Conservation (phyloP, 2,888 invertebrate genomes). For the Bellardia pandia region DNA sequence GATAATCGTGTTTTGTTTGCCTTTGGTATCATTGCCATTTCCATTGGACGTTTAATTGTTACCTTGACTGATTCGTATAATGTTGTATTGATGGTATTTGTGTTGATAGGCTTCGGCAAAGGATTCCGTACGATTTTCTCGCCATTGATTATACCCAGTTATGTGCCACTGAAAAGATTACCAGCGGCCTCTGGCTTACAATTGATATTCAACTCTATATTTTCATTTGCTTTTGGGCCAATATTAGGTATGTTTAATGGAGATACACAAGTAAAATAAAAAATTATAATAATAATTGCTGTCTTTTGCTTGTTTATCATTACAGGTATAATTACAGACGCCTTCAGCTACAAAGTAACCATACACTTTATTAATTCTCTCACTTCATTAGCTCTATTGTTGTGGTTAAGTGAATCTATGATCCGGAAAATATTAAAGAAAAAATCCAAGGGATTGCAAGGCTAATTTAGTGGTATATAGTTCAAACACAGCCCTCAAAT, state of each 20-base stretch:
- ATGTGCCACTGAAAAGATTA: constrained; percentile 88
- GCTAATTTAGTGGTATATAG: constrained; percentile 6
- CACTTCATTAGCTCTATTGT: constrained; percentile 77
- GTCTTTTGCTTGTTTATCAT: constrained; percentile 53
- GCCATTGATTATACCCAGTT: constrained; percentile 89
- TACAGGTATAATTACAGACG: constrained; percentile 79
- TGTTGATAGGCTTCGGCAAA: constrained; percentile 89
- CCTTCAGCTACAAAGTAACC: constrained; percentile 78
- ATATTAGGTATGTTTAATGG: constrained; percentile 86
- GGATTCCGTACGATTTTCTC: constrained; percentile 90
- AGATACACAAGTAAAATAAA: not conserved
- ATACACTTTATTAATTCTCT: constrained; percentile 79
- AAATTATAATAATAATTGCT: constrained; percentile 74
- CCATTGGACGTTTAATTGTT: constrained; percentile 82
- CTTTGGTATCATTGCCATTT: constrained; percentile 86
- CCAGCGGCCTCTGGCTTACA: constrained; percentile 90
- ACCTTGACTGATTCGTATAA: constrained; percentile 85
- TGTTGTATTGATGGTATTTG: constrained; percentile 86
- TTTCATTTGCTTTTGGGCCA: constrained; percentile 87
- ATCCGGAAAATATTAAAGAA: constrained; percentile 76
- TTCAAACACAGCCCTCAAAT: constrained; percentile 29
- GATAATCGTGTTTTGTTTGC: constrained; percentile 89
- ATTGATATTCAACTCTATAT: constrained; percentile 87
- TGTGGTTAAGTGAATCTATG: constrained; percentile 78
- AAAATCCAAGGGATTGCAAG: constrained; percentile 45